Evolutionary conservation across 2,797 vertebrate genomes (phyloP).

Genomic region (Channallabes apus): DNA sequence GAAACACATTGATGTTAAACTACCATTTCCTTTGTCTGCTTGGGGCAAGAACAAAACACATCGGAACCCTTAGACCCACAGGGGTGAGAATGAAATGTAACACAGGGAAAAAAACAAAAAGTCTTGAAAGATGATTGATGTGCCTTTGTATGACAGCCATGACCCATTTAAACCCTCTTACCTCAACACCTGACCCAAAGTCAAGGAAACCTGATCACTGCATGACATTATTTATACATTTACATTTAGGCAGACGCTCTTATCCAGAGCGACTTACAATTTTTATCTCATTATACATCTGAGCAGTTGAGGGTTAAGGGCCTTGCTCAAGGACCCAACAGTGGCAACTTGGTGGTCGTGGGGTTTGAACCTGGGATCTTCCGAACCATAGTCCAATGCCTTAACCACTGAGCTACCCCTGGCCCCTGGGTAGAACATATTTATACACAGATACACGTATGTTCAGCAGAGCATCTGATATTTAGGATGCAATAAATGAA

Average conservation of each 20-base stretch:
- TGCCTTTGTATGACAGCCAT: slow-evolving; percentile 32
- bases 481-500: slow-evolving; percentile 11
- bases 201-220: slow-evolving; percentile 30
- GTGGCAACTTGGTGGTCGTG: too few relatives aligned
- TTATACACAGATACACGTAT: slow-evolving; percentile 15
- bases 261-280: too few relatives aligned
- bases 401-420: too few relatives aligned
- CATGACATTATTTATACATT: slow-evolving; percentile 41
- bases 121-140: background rate
- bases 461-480: background rate
- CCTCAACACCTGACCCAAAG: slow-evolving; percentile 39
- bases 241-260: too few relatives aligned
- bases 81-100: slow-evolving; percentile 52
- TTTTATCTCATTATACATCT: too few relatives aligned
- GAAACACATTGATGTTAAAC: slow-evolving; percentile 43
- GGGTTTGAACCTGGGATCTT: too few relatives aligned
- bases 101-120: slow-evolving; percentile 34
- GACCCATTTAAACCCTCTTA: slow-evolving; percentile 40
- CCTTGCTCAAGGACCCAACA: too few relatives aligned
- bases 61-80: slow-evolving; percentile 35
- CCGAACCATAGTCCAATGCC: too few relatives aligned
- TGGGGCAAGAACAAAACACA: slow-evolving; percentile 40
- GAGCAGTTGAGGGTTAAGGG: too few relatives aligned
- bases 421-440: too few relatives aligned
- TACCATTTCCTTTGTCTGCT: slow-evolving; percentile 36